A percentile compares a stretch with the other conserved stretches of the same genome.
These are phyloP conservation scores for Plutella xylostella DNA, from an alignment of 2,888 invertebrate genomes.

Conservation along the genomic window DNA sequence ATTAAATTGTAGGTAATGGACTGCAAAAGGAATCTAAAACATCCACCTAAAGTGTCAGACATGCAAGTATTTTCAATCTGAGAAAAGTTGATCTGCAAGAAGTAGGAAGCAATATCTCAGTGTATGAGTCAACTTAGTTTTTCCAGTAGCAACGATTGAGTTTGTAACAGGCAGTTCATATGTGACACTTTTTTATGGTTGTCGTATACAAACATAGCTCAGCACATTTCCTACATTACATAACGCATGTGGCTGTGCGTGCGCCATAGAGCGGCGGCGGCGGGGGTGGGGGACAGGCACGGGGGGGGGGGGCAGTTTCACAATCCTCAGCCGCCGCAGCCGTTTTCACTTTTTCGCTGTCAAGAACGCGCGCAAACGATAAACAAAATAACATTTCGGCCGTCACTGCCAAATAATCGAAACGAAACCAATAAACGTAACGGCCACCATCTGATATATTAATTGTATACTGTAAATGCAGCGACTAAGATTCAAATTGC, in stretches of 20 bases:
- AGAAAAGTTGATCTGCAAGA: too few species aligned
- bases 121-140: too few species aligned
- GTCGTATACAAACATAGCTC: conserved; percentile 10
- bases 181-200: not conserved
- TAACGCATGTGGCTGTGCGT: conserved; percentile 25
- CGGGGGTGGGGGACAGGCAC: conserved; percentile 20
- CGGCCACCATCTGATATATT: conserved; percentile 26
- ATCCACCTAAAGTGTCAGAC: too few species aligned
- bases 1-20: too few species aligned
- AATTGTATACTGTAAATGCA: conserved; percentile 30
- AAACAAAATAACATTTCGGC: conserved; percentile 68
- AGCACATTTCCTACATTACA: conserved; percentile 49
- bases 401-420: conserved; percentile 48
- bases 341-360: conserved; percentile 71
- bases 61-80: too few species aligned
- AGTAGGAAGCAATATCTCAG: too few species aligned
- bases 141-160: too few species aligned
- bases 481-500: conserved; percentile 40
- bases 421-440: conserved; percentile 29
- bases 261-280: not conserved
- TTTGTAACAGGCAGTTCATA: not conserved
- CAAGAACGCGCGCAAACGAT: conserved; percentile 66
- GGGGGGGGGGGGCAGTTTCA: conserved; percentile 42
- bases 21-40: too few species aligned
- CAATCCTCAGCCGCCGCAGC: conserved; percentile 57